Evolutionary conservation across 2,888 invertebrate genomes (phyloP).

Genomic region (Tinea semifulvella): DNA sequence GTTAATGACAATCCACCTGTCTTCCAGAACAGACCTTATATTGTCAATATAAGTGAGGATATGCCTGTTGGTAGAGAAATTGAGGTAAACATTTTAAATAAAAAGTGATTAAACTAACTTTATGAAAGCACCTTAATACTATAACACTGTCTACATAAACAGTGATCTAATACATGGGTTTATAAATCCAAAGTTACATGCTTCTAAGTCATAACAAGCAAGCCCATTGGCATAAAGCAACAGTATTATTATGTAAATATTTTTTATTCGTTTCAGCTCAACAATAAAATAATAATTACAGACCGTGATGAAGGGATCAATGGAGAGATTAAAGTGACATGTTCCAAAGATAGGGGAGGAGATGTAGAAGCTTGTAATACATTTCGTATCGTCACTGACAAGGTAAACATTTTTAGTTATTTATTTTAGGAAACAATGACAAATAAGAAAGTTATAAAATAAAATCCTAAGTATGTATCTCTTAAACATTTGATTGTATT

Average conservation of each 20-base stretch:
- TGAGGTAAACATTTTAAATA: constrained; percentile 40
- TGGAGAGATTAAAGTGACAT: constrained; percentile 72
- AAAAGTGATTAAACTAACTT: no score
- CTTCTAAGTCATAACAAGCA: no score
- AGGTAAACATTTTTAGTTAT: constrained; percentile 39
- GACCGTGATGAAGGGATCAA: constrained; percentile 80
- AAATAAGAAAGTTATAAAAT: no score
- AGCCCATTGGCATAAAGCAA: no score
- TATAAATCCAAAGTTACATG: no score
- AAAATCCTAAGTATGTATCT: no score
- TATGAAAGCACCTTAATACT: no score
- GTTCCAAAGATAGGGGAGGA: constrained; percentile 64
- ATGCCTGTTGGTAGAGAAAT: constrained; percentile 71
- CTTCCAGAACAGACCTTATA: constrained; percentile 78
- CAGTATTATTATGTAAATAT: background rate
- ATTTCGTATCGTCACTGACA: constrained; percentile 72
- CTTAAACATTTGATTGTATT: no score
- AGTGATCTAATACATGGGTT: no score
- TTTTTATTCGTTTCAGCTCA: constrained; percentile 43
- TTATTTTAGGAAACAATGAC: no score
- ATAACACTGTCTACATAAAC: no score
- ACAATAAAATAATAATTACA: constrained; percentile 70
- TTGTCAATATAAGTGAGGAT: constrained; percentile 75
- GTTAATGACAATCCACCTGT: constrained; percentile 83
- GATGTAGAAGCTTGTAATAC: constrained; percentile 76